phyloP scores from a whole-genome alignment of 2,888 invertebrate genomes.

The Euzetes globulus region DNA sequence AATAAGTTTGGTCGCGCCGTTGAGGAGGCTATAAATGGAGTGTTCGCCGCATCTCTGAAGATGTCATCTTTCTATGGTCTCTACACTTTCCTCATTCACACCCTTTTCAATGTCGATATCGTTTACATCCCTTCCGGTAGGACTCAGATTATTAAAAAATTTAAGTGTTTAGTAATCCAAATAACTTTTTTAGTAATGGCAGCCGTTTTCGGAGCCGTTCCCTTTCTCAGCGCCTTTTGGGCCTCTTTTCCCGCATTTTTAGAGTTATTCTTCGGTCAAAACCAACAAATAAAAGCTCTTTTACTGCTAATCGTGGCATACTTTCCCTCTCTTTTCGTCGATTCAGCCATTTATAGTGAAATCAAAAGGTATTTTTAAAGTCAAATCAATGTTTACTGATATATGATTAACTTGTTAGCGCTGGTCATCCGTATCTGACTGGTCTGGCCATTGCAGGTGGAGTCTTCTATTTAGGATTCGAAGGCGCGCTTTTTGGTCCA shows the following conservation, averaged over 20 bases:
- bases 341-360: slow-evolving; percentile 91
- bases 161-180: slow-evolving; percentile 43
- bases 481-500: slow-evolving; percentile 95
- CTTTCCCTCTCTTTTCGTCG: slow-evolving; percentile 81
- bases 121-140: slow-evolving; percentile 86
- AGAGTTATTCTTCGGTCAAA: slow-evolving; percentile 89
- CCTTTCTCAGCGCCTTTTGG: slow-evolving; percentile 91
- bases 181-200: slow-evolving; percentile 61
- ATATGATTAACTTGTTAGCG: slow-evolving; percentile 53
- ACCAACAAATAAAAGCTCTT: slow-evolving; percentile 65
- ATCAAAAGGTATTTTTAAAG: slow-evolving; percentile 73
- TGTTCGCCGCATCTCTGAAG: slow-evolving; percentile 91
- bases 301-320: slow-evolving; percentile 74
- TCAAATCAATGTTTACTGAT: slow-evolving; percentile 42
- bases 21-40: slow-evolving; percentile 82
- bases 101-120: slow-evolving; percentile 75
- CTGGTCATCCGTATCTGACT: slow-evolving; percentile 92
- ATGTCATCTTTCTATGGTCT: slow-evolving; percentile 94
- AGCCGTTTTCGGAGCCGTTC: slow-evolving; percentile 86
- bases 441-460: slow-evolving; percentile 96
- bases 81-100: slow-evolving; percentile 97
- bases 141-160: background rate
- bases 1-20: slow-evolving; percentile 64
- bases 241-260: slow-evolving; percentile 88
- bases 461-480: slow-evolving; percentile 90